Base-by-base conservation (phyloP, 2,113 vertebrate species). In the Piliocolobus tephrosceles region DNA sequence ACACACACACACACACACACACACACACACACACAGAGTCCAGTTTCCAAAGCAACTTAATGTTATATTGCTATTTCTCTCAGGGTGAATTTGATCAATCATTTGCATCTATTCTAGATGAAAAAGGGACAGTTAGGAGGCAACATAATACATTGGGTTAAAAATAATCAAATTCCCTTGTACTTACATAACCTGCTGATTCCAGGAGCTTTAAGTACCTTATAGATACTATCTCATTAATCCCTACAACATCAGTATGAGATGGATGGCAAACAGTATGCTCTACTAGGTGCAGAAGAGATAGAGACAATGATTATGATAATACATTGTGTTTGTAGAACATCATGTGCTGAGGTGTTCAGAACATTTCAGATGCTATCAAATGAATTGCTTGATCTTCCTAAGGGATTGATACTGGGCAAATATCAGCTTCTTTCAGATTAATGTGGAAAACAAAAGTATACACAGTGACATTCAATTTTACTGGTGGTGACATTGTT, bases 111-210 rank as follows among this genome's bases (percentile, higher is more conserved):
- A 78, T 35, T 64, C 87, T 87, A 70, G 55, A 96, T 35, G 7
- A 40, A 86, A 86, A 86, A 68, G 45, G 50, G 8, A 96, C 10
- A 35, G n/a, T 95, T 88, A 92, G 43, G 75, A 91, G 73, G 43
- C 72, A 91, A 86, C 22, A 64, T 97, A 87, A 90, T 32, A 25
- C 0, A 0, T n/a, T 79, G 55, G 78, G 52, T 94, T 94, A 96
- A 95, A 79, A 96, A 94, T 94, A 96, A 96, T 96, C 92, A 91
- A 94, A 92, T 79, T 82, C 84, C 40, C 73, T 85, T 94, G 76
- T 92, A 91, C 88, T 83, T 94, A 85, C 43, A 92, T 38, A 95
- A 66, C 35, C 87, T 32, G 84, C 68, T 66, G 79, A 90, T 94
- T 96, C 85, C 84, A 90, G 68, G 55, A 96, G 61, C 85, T 79